These are phyloP conservation scores for Hoplostethus mediterraneus DNA, from an alignment of 2,797 vertebrate species.

Conservation along the genomic window DNA sequence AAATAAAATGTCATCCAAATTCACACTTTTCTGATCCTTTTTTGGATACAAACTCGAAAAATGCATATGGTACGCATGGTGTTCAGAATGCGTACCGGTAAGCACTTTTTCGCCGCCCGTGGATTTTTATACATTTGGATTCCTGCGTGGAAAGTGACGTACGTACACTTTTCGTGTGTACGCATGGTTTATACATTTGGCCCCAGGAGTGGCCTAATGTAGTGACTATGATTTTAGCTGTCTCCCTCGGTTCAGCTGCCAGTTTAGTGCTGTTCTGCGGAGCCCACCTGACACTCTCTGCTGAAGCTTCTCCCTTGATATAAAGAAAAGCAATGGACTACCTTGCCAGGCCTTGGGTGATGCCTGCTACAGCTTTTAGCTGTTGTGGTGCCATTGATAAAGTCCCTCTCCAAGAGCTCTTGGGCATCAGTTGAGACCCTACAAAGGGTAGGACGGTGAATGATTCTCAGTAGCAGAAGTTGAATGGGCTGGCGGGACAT, in stretches of 20 bases:
- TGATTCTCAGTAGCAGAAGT: conserved; percentile 21
- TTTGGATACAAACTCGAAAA: no score
- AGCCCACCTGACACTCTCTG: conserved; percentile 2
- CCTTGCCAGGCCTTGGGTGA: conserved; percentile 16
- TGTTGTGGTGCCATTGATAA: background rate
- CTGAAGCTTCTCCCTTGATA: conserved; percentile 11
- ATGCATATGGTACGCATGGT: no score
- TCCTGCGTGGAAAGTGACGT: no score
- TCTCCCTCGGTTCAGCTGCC: no score
- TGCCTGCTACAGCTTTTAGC: conserved; percentile 7
- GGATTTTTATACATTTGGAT: no score
- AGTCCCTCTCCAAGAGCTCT: conserved; percentile 22
- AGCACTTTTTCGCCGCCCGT: no score
- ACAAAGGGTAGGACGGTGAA: conserved; percentile 27
- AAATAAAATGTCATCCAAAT: no score
- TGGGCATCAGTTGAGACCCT: conserved; percentile 14
- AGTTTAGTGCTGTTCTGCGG: background rate
- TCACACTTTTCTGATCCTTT: no score
- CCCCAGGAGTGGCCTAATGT: conserved; percentile 7
- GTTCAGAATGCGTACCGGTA: no score
- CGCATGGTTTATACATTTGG: no score
- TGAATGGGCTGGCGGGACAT: conserved; percentile 6
- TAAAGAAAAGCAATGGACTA: conserved; percentile 9
- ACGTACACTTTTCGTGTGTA: no score
- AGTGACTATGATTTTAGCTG: background rate